Evolutionary conservation across 2,113 vertebrate species (phyloP).

Genomic region (Connochaetes taurinus): DNA sequence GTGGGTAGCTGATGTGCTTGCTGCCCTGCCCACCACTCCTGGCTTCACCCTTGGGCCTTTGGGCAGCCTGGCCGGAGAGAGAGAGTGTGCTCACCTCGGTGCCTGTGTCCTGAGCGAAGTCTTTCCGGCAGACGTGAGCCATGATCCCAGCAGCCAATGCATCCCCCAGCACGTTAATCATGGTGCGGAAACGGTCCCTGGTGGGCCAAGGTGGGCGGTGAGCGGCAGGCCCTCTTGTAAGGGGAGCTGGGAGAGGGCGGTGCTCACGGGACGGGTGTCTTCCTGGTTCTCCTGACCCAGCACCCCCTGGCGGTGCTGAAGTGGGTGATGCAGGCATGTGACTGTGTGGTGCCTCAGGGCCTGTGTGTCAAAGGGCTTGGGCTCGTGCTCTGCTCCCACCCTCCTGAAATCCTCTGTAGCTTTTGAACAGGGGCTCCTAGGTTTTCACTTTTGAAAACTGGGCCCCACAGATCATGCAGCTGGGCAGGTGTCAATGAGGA

Average conservation of each 20-base stretch:
- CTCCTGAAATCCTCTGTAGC: background rate
- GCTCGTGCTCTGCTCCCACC: background rate
- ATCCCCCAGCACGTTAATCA: constrained; percentile 97
- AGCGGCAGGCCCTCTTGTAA: rapidly evolving
- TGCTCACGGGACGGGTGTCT: rapidly evolving
- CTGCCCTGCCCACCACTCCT: background rate
- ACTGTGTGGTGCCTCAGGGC: background rate
- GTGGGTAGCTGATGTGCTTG: background rate
- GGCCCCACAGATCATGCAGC: background rate
- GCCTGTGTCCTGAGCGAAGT: constrained; percentile 88
- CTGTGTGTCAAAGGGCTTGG: background rate
- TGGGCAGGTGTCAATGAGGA: background rate
- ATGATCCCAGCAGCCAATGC: constrained; percentile 96
- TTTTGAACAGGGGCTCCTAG: background rate
- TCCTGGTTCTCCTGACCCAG: background rate
- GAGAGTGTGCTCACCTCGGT: constrained; percentile 82
- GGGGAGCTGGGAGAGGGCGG: background rate
- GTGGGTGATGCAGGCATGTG: rapidly evolving
- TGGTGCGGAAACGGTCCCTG: constrained; percentile 97
- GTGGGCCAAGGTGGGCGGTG: background rate
- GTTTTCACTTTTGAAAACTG: background rate
- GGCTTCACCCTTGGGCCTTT: background rate
- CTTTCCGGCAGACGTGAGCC: constrained; percentile 97
- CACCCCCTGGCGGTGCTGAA: rapidly evolving
- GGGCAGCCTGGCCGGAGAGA: background rate